Evolutionary conservation across 2,888 invertebrate species (phyloP).

Genomic region (Leptinotarsa haldemani): DNA sequence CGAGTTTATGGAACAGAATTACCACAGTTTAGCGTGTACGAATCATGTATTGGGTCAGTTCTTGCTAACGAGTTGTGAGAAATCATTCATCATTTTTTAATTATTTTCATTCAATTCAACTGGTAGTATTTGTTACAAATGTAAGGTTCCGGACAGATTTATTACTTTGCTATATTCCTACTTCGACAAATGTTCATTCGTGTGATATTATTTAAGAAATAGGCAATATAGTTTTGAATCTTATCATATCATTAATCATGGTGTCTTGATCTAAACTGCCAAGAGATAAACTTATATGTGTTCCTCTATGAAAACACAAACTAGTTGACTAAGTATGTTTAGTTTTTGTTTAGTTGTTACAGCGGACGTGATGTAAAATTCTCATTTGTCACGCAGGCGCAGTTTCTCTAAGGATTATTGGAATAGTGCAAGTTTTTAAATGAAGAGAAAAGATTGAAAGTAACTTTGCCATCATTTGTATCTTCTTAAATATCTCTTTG

Average conservation of each 20-base stretch:
- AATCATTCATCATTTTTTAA: background rate
- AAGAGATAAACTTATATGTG: slow-evolving; percentile 46
- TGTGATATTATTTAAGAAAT: slow-evolving; percentile 32
- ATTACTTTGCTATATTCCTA: slow-evolving; percentile 25
- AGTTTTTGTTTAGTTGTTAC: slow-evolving; percentile 22
- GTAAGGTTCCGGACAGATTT: slow-evolving; percentile 7
- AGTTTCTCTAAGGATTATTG: slow-evolving; percentile 23
- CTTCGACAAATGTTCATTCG: slow-evolving; percentile 28
- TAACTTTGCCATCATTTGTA: too few species aligned
- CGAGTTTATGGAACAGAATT: background rate
- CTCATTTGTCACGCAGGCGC: slow-evolving; percentile 23
- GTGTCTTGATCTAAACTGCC: slow-evolving; percentile 57
- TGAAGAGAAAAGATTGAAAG: too few species aligned
- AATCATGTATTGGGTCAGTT: background rate
- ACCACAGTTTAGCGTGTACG: background rate
- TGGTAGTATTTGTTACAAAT: slow-evolving; percentile 21
- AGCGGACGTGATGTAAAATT: slow-evolving; percentile 8
- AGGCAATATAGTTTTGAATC: slow-evolving; percentile 46
- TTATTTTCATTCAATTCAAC: background rate
- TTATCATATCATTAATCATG: slow-evolving; percentile 54
- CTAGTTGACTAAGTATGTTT: slow-evolving; percentile 24
- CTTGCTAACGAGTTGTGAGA: background rate
- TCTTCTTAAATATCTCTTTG: too few species aligned
- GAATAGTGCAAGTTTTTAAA: too few species aligned
- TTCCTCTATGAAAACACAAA: slow-evolving; percentile 45